Evolutionary conservation across 2,113 vertebrate species (phyloP), one percentile per base, ranked within the genome.

Genomic region (Eptesicus fuscus): DNA sequence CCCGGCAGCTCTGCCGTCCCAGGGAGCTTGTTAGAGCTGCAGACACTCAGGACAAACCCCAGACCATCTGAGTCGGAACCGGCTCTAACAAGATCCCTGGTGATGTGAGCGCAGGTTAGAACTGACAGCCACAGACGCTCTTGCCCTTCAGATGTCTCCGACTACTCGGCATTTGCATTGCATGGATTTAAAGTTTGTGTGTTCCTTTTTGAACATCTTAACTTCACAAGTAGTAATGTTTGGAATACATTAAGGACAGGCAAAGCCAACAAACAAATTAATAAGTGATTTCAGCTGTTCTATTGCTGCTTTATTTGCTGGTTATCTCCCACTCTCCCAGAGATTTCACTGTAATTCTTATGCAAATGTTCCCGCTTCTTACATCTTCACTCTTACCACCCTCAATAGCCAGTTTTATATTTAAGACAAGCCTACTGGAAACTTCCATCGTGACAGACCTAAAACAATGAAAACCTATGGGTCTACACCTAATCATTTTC

Each of bases 401-500:
- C 25, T 47, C 23, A 13, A 77, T 16, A 56, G 8, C 14, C 32
- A 42, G 18, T 53, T 91, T 91, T 23, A 71, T 9, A 76, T 56
- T 90, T 49, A 17, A 78, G 61, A 44, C 13, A 73, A 0, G 44
- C n/a, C 42, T 42, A 53, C 22, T 3, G 14, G 44, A 59, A 77
- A 61, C 11, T 47, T 51, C 42, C 28, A 42, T 18, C 49, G 32
- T 11, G 9, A 65, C 4, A 78, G 71, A 44, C n/a, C 11, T 20
- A 56, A 0, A 79, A 25, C 74, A 77, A 73, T 90, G 56, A 69
- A 85, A 95, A 77, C 10, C 23, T 83, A 37, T 47, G 67, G 13
- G 32, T 74, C 63, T 84, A 74, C 37, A 86, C 53, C 28, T 91
- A 80, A 80, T 90, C 88, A 76, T 59, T 35, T 63, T 89, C 32